Percentiles rank a stretch among this genome's conserved stretches.
Conservation (phyloP, 2,797 vertebrate species). For the Xiphophorus birchmanni region DNA sequence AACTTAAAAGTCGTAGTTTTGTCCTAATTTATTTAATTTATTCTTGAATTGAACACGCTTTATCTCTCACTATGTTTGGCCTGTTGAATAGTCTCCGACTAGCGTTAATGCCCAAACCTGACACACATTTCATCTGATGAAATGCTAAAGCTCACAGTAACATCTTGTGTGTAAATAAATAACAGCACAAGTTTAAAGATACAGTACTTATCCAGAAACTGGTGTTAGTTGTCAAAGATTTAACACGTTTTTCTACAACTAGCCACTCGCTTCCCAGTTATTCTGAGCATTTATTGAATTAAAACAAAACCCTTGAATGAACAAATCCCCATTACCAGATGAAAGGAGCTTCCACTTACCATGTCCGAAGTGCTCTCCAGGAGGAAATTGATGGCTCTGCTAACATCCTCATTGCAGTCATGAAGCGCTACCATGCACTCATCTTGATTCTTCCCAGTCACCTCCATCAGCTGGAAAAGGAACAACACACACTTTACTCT, state of each 20-base stretch:
- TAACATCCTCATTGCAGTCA: conserved; percentile 96
- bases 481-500: conserved; percentile 3
- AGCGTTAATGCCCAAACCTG: too few relatives aligned
- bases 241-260: background rate
- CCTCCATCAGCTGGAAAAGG: conserved; percentile 90
- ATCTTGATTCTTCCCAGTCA: conserved; percentile 96
- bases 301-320: background rate
- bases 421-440: conserved; percentile 97
- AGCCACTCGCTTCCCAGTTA: background rate
- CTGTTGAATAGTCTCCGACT: too few relatives aligned
- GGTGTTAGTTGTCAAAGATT: background rate
- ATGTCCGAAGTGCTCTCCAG: conserved; percentile 96
- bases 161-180: too few relatives aligned
- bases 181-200: background rate
- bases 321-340: background rate
- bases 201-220: background rate
- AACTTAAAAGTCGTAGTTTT: too few relatives aligned
- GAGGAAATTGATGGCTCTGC: conserved; percentile 95
- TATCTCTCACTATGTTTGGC: too few relatives aligned
- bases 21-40: too few relatives aligned
- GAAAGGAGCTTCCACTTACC: conserved; percentile 74
- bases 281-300: background rate
- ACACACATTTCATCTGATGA: background rate
- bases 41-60: too few relatives aligned
- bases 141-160: too few relatives aligned